Evolutionary conservation across 2,888 invertebrate genomes (phyloP).

Genomic region (Zootermopsis nevadensis): DNA sequence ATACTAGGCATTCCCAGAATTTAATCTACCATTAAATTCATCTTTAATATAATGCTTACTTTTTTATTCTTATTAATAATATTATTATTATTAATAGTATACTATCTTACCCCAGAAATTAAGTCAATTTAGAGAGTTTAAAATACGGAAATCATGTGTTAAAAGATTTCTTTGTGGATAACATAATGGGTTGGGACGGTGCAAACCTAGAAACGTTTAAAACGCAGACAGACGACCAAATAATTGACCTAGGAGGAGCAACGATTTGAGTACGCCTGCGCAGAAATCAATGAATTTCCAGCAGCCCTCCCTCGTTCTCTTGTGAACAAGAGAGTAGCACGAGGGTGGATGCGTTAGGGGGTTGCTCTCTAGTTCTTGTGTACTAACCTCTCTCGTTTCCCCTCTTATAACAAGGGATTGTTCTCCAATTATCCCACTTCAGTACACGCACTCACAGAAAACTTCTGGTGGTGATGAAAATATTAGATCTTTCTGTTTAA

Average conservation of each 20-base stretch:
- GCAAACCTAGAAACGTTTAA: constrained; percentile 3
- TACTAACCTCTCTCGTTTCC: neutral
- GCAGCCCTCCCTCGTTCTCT: neutral
- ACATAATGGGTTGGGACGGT: neutral
- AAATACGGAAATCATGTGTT: neutral
- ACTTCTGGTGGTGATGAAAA: neutral
- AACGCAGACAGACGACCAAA: neutral
- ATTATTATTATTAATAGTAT: too few relatives aligned
- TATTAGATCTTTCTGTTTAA: neutral
- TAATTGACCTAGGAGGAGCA: constrained; percentile 9
- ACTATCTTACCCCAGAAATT: too few relatives aligned
- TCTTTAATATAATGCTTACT: too few relatives aligned
- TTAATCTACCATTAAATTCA: too few relatives aligned
- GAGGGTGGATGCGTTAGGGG: constrained; percentile 2
- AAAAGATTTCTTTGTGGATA: neutral
- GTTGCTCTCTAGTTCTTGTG: neutral
- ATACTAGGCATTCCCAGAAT: too few relatives aligned
- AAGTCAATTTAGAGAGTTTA: too few relatives aligned
- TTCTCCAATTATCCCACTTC: constrained; percentile 20
- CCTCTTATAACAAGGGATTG: constrained; percentile 19
- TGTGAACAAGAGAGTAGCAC: neutral
- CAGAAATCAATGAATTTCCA: constrained; percentile 8
- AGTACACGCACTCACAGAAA: neutral
- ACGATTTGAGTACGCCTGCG: constrained; percentile 2
- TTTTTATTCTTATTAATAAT: too few relatives aligned